Evolutionary conservation across 2,888 invertebrate genomes (phyloP).

Genomic region (Orthosia gracilis): DNA sequence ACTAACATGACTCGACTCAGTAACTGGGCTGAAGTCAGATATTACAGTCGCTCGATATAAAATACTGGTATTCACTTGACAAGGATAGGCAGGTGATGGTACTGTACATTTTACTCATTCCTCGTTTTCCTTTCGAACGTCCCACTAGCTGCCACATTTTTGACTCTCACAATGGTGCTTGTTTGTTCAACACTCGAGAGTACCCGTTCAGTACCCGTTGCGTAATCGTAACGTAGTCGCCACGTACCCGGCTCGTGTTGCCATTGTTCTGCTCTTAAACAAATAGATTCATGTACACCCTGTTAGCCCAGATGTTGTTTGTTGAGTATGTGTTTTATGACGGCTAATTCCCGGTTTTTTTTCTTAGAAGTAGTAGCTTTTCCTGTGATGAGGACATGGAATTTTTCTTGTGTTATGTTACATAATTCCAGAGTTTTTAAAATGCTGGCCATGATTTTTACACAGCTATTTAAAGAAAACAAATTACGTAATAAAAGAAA

Average conservation of each 20-base stretch:
- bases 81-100: too few relatives aligned
- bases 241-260: constrained; percentile 31
- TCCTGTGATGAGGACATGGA: background rate
- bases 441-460: background rate
- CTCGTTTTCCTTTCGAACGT: constrained; percentile 1
- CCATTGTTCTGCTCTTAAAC: constrained; percentile 51
- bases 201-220: constrained; percentile 8
- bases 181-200: constrained; percentile 31
- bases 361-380: background rate
- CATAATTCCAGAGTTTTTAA: background rate
- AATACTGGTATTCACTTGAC: too few relatives aligned
- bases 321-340: constrained; percentile 33
- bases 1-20: too few relatives aligned
- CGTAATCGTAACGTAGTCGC: constrained; percentile 39
- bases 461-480: background rate
- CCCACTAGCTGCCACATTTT: constrained; percentile 8
- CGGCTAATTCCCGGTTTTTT: constrained; percentile 21
- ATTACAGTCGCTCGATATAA: too few relatives aligned
- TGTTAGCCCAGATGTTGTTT: constrained; percentile 41
- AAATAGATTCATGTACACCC: constrained; percentile 49
- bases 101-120: background rate
- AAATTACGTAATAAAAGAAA: background rate
- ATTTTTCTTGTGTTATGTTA: background rate
- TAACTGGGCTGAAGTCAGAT: too few relatives aligned
- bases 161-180: constrained; percentile 20